Evolutionary conservation across 2,113 vertebrate genomes (phyloP).

Genomic region (Chaetodon auriga): DNA sequence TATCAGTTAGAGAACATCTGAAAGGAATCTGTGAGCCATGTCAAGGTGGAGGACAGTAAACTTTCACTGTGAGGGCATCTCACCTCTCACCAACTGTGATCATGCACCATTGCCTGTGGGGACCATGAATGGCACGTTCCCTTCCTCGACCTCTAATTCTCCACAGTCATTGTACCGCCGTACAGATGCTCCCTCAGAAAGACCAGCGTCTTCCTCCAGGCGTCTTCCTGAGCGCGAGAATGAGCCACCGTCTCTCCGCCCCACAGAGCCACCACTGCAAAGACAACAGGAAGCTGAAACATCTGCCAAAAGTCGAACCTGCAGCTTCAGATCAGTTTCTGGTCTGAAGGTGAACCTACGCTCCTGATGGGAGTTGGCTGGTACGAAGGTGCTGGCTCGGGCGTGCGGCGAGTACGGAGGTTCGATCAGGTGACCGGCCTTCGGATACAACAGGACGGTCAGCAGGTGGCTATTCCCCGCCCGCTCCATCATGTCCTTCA

Average conservation of each 20-base stretch:
- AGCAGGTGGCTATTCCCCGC: constrained; percentile 82
- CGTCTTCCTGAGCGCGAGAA: constrained; percentile 76
- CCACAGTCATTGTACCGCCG: neutral
- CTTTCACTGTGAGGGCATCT: no score
- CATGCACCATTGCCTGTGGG: no score
- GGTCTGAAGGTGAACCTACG: no score
- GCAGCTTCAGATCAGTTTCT: neutral
- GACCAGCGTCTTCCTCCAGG: constrained; percentile 79
- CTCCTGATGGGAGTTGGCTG: rapidly evolving
- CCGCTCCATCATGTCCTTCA: constrained; percentile 80
- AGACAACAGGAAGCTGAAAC: constrained; percentile 7
- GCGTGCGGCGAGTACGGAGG: constrained; percentile 79
- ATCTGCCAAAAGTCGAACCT: neutral
- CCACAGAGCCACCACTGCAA: constrained; percentile 74
- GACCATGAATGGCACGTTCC: no score
- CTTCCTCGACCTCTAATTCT: no score
- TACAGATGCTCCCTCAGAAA: constrained; percentile 79
- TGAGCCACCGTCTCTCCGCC: constrained; percentile 74
- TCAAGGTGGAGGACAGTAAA: no score
- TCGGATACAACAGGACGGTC: constrained; percentile 77
- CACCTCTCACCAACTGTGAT: no score
- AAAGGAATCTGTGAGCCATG: no score
- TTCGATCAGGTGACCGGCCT: constrained; percentile 83
- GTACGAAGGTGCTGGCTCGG: constrained; percentile 49
- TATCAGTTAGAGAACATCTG: no score